Evolutionary conservation across 2,888 invertebrate species (phyloP), one percentile per base, ranked within the genome.

Genomic region (Stictocephala bisonia): DNA sequence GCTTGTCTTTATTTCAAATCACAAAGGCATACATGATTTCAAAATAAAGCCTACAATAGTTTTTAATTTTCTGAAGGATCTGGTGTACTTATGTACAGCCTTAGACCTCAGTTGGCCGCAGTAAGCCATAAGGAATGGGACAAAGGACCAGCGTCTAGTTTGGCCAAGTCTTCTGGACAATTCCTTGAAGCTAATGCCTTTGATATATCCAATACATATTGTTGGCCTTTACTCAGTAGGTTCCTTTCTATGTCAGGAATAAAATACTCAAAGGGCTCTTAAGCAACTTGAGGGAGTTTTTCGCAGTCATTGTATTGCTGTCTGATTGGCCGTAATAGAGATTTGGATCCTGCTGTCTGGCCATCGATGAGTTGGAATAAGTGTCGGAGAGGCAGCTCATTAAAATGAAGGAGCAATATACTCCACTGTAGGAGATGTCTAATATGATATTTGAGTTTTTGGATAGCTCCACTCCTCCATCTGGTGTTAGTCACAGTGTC

Each of bases 41-140:
- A 76, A 27, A 26, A 78, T 67, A 56, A 76, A 60, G 24, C 44
- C n/a, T 9, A 71, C 64, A 51, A 73, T 27, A 11, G 51, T 31
- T 48, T 51, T 73, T 22, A 85, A 82, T 64, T 51, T 22, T 66
- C 41, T 13, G 40, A 24, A 9, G 56, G 66, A 24, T 50, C 7
- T 26, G 31, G 0, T 31, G 68, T 11, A 27, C 41, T 51, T 20
- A 51, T 31, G 31, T 58, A 58, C 56, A 58, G n/a, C 9, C 56
- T 29, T 7, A 60, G 44, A 11, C n/a, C 44, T 29, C 73, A 18
- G 71, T 74, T 75, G 26, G 71, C 75, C 2, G 71, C 18, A 3
- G 73, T 75, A 15, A 73, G 48, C 73, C 64, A 75, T 26, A 69
- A 15, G 20, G 60, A 60, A 20, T 73, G 72, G 9, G 48, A 40